Evolutionary conservation across 2,888 invertebrate genomes (phyloP).

Genomic region (Ornithoptera alexandrae): DNA sequence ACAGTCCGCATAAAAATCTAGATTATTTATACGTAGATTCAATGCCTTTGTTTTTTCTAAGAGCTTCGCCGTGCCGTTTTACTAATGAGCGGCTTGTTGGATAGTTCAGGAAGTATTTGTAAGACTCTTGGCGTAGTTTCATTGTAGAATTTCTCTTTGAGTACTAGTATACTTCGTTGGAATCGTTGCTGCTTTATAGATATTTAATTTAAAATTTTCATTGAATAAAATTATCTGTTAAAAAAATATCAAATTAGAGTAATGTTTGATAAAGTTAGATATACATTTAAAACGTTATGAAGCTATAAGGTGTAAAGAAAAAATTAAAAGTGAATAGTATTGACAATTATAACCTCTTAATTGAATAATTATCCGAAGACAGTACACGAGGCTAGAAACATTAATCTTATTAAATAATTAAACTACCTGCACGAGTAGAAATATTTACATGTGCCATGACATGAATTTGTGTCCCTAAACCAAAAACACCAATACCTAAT

Average conservation of each 20-base stretch:
- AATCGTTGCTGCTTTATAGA: too few relatives aligned
- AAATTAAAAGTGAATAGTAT: background rate
- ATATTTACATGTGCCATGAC: conserved; percentile 14
- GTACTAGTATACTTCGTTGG: too few relatives aligned
- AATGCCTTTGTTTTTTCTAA: background rate
- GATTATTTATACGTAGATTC: background rate
- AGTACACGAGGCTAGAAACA: background rate
- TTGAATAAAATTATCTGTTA: too few relatives aligned
- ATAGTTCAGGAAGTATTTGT: background rate
- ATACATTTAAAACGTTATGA: too few relatives aligned
- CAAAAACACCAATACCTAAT: conserved; percentile 7
- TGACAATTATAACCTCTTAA: background rate
- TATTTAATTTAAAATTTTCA: too few relatives aligned
- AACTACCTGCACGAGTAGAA: conserved; percentile 2
- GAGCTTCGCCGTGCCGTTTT: background rate
- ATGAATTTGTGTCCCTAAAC: background rate
- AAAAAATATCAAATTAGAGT: too few relatives aligned
- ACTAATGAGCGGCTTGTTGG: background rate
- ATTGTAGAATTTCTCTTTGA: background rate
- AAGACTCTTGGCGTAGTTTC: background rate
- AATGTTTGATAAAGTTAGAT: too few relatives aligned
- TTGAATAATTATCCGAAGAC: background rate
- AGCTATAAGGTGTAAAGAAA: background rate
- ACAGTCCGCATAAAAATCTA: too few relatives aligned
- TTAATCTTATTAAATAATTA: conserved; percentile 17